Evolutionary conservation across 2,797 vertebrate species (phyloP).

Genomic region (Lophotriccus pileatus): DNA sequence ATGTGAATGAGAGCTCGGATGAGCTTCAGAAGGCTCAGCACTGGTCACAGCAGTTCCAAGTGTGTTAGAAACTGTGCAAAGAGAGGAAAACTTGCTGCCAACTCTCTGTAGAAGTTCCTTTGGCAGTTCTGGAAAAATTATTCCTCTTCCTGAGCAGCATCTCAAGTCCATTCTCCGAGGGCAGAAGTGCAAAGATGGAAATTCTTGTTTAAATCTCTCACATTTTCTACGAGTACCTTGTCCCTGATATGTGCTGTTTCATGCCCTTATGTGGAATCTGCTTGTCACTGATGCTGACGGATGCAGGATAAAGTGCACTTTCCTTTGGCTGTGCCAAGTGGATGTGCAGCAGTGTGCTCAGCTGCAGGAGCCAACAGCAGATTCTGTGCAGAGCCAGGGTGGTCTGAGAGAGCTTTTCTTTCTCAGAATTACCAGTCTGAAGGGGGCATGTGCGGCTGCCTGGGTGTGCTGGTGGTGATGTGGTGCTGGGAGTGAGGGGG

Average conservation of each 20-base stretch:
- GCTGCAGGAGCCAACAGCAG: not conserved
- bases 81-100: not conserved
- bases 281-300: constrained; percentile 33
- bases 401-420: not conserved
- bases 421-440: not conserved
- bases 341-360: not conserved
- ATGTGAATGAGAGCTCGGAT: not conserved
- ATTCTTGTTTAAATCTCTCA: constrained; percentile 22
- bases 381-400: not conserved
- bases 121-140: not conserved
- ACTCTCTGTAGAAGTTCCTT: not conserved
- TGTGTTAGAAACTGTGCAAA: not conserved
- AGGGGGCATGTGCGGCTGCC: rapidly evolving
- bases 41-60: not conserved
- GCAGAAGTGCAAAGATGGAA: not conserved
- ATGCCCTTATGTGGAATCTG: constrained; percentile 62
- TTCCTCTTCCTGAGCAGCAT: not conserved
- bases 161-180: not conserved
- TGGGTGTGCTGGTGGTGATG: not conserved
- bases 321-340: constrained; percentile 56
- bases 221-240: not conserved
- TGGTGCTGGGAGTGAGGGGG: not conserved
- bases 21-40: not conserved
- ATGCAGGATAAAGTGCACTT: constrained; percentile 58
- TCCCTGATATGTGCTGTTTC: not conserved